A percentile compares a stretch with the other conserved stretches of the same genome.
Conservation (phyloP, 2,113 vertebrate genomes). For the Boulengeromyrus knoepffleri region DNA sequence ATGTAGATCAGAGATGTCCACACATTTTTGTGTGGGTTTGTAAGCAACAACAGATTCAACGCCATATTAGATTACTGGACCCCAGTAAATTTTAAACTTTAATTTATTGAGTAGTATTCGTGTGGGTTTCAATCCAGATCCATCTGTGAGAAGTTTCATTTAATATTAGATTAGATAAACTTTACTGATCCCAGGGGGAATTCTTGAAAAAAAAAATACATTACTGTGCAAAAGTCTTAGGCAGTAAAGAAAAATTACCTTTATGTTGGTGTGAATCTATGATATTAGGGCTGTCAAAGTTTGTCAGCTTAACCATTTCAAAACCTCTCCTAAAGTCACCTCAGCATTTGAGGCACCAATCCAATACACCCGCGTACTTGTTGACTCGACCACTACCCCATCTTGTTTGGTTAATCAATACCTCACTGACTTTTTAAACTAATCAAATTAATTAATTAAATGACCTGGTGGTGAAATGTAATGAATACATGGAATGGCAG, state of each 20-base stretch:
- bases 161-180: neutral
- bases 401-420: neutral
- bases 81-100: neutral
- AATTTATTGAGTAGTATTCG: neutral
- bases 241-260: neutral
- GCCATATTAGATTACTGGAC: neutral
- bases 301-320: neutral
- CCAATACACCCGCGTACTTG: neutral
- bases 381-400: neutral
- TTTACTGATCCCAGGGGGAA: neutral
- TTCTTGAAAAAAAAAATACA: neutral
- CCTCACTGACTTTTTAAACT: neutral
- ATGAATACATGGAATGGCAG: neutral
- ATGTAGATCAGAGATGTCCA: conserved; percentile 21
- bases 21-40: conserved; percentile 6
- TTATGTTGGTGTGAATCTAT: neutral
- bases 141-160: neutral
- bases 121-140: neutral
- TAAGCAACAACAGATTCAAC: neutral
- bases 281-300: neutral
- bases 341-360: neutral
- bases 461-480: neutral
- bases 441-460: neutral
- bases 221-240: neutral
- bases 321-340: neutral